phyloP scores from a whole-genome alignment of 1,140 invertebrate species.

The Nasonia longicornis region DNA sequence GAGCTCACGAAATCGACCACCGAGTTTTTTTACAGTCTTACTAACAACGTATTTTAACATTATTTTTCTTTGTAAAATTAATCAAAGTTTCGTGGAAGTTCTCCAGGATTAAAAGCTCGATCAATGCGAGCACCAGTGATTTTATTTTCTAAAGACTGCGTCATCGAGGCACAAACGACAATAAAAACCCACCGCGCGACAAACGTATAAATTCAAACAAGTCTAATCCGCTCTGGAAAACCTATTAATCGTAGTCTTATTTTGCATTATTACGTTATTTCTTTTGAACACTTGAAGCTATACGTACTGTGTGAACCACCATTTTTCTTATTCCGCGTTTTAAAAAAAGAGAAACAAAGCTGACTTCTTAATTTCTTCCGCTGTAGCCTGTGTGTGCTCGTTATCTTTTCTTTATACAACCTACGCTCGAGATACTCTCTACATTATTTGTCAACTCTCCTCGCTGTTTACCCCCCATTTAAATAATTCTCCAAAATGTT shows the following conservation, averaged over 20 bases:
- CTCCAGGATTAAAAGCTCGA: constrained; percentile 36
- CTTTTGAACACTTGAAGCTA: constrained; percentile 30
- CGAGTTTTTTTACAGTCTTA: constrained; percentile 45
- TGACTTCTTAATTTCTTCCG: background rate
- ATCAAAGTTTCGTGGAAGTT: constrained; percentile 35
- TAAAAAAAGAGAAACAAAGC: constrained; percentile 10
- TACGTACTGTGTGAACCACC: constrained; percentile 29
- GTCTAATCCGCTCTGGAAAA: constrained; percentile 36
- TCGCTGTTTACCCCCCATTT: background rate
- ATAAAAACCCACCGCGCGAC: constrained; percentile 14
- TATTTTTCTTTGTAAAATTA: constrained; percentile 9
- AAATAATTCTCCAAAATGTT: constrained; percentile 9
- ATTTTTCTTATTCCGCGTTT: constrained; percentile 20
- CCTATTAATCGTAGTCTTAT: constrained; percentile 21
- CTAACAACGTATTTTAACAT: constrained; percentile 36
- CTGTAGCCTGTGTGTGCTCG: background rate
- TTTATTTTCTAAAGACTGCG: constrained; percentile 33
- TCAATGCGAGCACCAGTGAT: constrained; percentile 31
- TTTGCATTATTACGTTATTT: constrained; percentile 20
- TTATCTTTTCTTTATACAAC: background rate
- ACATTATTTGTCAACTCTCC: background rate
- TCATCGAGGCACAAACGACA: constrained; percentile 39
- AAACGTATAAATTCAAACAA: constrained; percentile 29
- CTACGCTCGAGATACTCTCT: background rate
- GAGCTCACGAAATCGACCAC: constrained; percentile 22